Base-by-base conservation (phyloP, 2,888 invertebrate species). In the Ceriagrion tenellum region DNA sequence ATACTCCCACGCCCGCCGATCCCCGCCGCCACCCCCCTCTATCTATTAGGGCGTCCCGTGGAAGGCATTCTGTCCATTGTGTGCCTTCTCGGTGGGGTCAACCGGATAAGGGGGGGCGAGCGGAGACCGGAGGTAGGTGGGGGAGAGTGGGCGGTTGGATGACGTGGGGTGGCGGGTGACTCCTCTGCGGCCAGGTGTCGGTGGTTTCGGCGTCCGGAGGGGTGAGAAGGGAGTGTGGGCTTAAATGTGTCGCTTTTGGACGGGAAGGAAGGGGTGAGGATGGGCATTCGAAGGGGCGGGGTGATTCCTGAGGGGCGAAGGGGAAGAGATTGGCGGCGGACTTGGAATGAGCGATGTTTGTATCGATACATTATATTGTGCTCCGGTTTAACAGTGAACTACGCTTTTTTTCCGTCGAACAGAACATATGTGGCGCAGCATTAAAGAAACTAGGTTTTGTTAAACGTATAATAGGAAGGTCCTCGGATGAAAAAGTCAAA, bases 21-120 rank as follows among this genome's bases (percentile, higher is more conserved):
- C 55, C 89, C 89, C 47, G 13, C 12, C 81, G 13, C 81, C 81
- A 8, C 69, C n/a, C n/a, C 81, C 81, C 55, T 13, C 89, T 89
- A 89, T 89, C 89, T 89, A 89, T 89, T 89, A 55, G 55, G 89
- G 55, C n/a, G 47, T 89, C 89, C 89, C 89, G 47, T 55, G 89
- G 89, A 89, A 89, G 89, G 55, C 89, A 47, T 55, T 47, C 55
- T 26, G 55, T 89, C 89, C 89, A 89, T 89, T 89, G 89, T 88
- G 69, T 81, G 81, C 35, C 35, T 18, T 59, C 81, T 20, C 8
- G 89, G 16, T 6, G 89, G 89, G 89, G 89, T 89, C 89, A 89
- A 55, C 47, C 47, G 55, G 89, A 55, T 55, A n/a, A 55, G 26
- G 89, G 26, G 55, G 47, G 26, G 18, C 23, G 88, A 16, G 23